Evolutionary conservation across 2,797 vertebrate genomes (phyloP), one percentile per base, ranked within the genome.

Genomic region (Macropodus opercularis): DNA sequence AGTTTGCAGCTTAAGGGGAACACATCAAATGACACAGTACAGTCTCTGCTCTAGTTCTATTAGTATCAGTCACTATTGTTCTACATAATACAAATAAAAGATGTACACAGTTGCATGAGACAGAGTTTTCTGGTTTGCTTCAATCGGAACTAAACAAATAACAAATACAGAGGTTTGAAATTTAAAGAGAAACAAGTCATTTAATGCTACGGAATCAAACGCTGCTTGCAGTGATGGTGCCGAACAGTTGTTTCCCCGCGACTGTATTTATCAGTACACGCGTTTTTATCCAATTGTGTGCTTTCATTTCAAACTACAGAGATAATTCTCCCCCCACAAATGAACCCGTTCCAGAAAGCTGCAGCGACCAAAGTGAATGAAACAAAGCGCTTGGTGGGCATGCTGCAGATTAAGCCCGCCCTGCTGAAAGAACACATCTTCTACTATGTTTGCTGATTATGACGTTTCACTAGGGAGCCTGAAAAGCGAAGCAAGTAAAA

Each of bases 161-260:
- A 62, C 13, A 69, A 6, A 66, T 17, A 44, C 13, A 55, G 2
- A 54, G 10, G 4, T 4, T 26, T 26, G 29, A 19, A 17, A 11
- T 12, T 5, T 10, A 12, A 13, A 26, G 17, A 27, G 23, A 31
- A 17, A 19, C 7, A 27, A 18, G 36, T 19, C 24, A 13, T 9
- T 54, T n/a, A n/a, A n/a, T n/a, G n/a, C n/a, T n/a, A 41, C 21
- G 19, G 65, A 32, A 63, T 26, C 14, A 65, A 56, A 61, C 62
- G 39, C 69, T 75, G 62, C 81, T 83, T 83, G 77, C 72, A 86
- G 74, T 2, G 65, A 87, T 80, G 81, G 75, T 59, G 60, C 51
- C 18, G n/a, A n/a, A n/a, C n/a, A n/a, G 29, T 17, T 8, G 19
- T 46, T 55, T 63, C 56, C 9, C 2, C 3, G 50, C 7, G 15